Percentiles rank a stretch among this genome's conserved stretches.
phyloP scores from a whole-genome alignment of 2,888 invertebrate genomes.

The Leucozona laternaria region DNA sequence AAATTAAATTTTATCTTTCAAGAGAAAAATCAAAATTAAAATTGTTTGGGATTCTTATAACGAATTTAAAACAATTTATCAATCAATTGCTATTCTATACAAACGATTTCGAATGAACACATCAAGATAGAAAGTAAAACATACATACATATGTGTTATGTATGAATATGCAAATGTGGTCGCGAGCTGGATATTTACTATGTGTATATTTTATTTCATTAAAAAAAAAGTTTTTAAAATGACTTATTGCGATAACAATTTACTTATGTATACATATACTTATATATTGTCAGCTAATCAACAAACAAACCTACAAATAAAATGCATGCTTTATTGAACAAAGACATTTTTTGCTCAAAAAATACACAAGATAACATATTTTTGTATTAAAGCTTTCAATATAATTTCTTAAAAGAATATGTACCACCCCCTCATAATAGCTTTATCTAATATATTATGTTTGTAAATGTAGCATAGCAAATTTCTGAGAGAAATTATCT shows the following conservation, averaged over 20 bases:
- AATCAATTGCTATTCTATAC: background rate
- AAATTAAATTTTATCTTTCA: no score
- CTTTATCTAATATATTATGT: background rate
- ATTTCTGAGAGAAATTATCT: background rate
- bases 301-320: background rate
- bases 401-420: background rate
- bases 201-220: background rate
- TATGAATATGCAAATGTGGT: background rate
- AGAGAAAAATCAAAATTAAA: no score
- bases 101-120: background rate
- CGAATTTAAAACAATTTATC: background rate
- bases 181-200: background rate
- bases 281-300: background rate
- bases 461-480: no score
- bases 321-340: background rate
- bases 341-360: background rate
- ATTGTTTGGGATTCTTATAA: no score
- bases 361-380: background rate
- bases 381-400: slow-evolving; percentile 2
- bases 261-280: background rate
- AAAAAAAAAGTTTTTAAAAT: background rate
- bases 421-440: background rate
- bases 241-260: background rate
- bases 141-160: no score
- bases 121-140: slow-evolving; percentile 2